A percentile compares a stretch with the other conserved stretches of the same genome.
Conservation (phyloP, 2,797 vertebrate genomes). For the Trichosurus vulpecula region DNA sequence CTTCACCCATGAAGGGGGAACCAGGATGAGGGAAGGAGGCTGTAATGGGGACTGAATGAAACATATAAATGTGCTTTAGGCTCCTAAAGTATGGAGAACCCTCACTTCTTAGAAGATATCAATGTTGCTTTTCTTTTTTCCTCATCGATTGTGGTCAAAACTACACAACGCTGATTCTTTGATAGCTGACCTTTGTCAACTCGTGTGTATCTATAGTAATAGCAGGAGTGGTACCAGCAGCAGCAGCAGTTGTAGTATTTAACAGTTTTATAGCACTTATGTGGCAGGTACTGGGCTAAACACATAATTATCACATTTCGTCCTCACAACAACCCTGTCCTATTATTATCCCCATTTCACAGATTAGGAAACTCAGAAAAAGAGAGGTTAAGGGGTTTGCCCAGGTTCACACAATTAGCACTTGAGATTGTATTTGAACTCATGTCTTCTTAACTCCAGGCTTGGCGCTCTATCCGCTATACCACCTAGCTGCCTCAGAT, state of each 20-base stretch:
- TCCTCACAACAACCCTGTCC: background rate
- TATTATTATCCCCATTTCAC: background rate
- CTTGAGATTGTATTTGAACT: background rate
- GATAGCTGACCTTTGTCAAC: background rate
- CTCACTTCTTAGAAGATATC: background rate
- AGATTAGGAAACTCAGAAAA: background rate
- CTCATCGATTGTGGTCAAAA: background rate
- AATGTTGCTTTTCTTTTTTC: no score
- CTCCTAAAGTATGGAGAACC: background rate
- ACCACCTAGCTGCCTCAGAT: background rate
- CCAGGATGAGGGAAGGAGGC: background rate
- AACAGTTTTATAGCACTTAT: background rate
- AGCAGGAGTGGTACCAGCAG: background rate
- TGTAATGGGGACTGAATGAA: background rate
- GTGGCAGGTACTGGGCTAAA: background rate
- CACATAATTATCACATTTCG: background rate
- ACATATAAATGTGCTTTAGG: background rate
- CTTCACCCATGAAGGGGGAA: background rate
- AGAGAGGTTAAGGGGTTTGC: background rate
- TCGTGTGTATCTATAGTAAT: background rate
- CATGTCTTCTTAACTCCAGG: background rate
- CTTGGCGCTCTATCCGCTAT: background rate
- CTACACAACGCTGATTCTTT: background rate
- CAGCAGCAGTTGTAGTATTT: background rate
- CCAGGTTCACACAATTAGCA: background rate